Evolutionary conservation across 2,113 vertebrate species (phyloP).

Genomic region (human (Homo sapiens)): GRCh38 chr13:79315001-79315500

Average conservation of each 20-base stretch:
- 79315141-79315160: conserved; percentile 39
- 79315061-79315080: conserved; percentile 50
- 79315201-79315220: conserved; percentile 27
- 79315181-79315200: neutral
- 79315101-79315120: conserved; percentile 46
- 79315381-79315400: conserved; percentile 50
- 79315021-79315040: conserved; percentile 42
- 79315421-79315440: conserved; percentile 37
- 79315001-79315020: conserved; percentile 80
- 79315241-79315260: neutral
- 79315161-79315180: conserved; percentile 45
- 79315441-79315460: conserved; percentile 18
- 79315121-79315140: conserved; percentile 40
- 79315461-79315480: conserved; percentile 31
- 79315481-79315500: conserved; percentile 53
- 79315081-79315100: conserved; percentile 43
- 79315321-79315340: conserved; percentile 56
- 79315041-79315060: conserved; percentile 56
- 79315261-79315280: conserved; percentile 40
- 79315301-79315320: neutral
- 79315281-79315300: conserved; percentile 16
- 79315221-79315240: neutral
- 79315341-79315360: conserved; percentile 48
- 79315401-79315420: neutral
- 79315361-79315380: conserved; percentile 32